Base-by-base conservation (phyloP, 2,888 invertebrate genomes). In the Rambutsinella grinnellia region DNA sequence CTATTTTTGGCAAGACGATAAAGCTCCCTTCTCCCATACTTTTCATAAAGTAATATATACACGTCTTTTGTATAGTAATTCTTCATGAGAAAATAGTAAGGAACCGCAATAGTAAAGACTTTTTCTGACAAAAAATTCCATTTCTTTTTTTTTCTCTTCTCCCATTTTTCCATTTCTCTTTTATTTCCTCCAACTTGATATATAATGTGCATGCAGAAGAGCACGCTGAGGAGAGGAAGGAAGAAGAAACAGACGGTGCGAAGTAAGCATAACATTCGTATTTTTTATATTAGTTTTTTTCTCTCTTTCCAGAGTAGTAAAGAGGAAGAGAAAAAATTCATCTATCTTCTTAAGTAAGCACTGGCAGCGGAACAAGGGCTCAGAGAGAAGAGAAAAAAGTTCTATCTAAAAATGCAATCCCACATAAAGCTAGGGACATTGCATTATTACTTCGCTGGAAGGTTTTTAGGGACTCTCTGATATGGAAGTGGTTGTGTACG, bases 161-260 rank as follows among this genome's bases (percentile, higher is more conserved):
- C 54, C 67, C 66, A 49, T 51, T 72, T n/a, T 71, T 61, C 74
- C 67, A 74, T 58, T 74, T 67, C 61, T 70, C 46, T 36, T 67
- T 28, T 21, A n/a, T 36, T 26, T 23, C 27, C 26, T 62, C 36
- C 49, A 13, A 17, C 51, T 44, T 53, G 69, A 54, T 65, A 58
- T 72, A 65, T 60, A 8, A 66, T 36, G 61, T 61, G 66, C 67
- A 74, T 74, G 53, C 67, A 63, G 67, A 65, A 23, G 24, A 72
- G 65, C 24, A 17, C 26, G 17, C 23, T 26, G 27, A 60, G 5
- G 56, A 56, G 60, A 62, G 60, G 65, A 58, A 65, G 63, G 58
- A 72, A 57, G 66, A 47, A 57, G 60, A 66, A 72, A 66, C 72
- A 72, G 72, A 72, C 72, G 72, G 72, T 72, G 72, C 72, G 44